phyloP scores from a whole-genome alignment of 1,140 invertebrate species.

The Prorops nasuta region DNA sequence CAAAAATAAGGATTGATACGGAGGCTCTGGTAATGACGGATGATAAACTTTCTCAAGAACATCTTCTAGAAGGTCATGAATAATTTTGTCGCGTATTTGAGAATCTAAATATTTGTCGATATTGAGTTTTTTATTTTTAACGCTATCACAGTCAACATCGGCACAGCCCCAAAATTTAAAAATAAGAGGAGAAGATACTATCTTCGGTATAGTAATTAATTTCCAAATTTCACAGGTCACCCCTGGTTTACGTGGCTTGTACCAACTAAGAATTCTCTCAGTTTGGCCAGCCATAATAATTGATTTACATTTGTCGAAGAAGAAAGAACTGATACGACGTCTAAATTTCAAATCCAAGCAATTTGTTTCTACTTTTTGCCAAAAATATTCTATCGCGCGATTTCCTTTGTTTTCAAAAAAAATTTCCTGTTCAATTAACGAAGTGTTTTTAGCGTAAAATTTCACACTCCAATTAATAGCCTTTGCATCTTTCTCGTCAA shows the following conservation, averaged over 20 bases:
- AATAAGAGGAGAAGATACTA: conserved; percentile 14
- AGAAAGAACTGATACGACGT: conserved; percentile 19
- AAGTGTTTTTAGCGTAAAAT: conserved; percentile 9
- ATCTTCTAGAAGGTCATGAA: conserved; percentile 22
- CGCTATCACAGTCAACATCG: neutral
- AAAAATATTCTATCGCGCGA: conserved; percentile 24
- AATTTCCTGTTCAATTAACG: conserved; percentile 14
- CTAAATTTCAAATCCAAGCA: neutral
- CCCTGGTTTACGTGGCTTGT: conserved; percentile 1
- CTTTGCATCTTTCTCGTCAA: no score
- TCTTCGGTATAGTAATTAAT: conserved; percentile 26
- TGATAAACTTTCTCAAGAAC: conserved; percentile 11
- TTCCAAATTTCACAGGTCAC: conserved; percentile 31
- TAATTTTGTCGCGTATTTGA: conserved; percentile 11
- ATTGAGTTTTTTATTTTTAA: neutral
- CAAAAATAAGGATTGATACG: conserved; percentile 20
- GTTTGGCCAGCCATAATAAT: conserved; percentile 32
- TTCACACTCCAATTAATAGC: conserved; percentile 22
- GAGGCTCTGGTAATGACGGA: neutral
- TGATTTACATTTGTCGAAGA: conserved; percentile 37
- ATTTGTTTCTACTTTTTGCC: no score
- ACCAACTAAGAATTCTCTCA: conserved; percentile 26
- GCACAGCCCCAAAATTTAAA: conserved; percentile 30
- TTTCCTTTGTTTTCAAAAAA: conserved; percentile 37
- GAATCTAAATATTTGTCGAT: conserved; percentile 22